phyloP scores from a whole-genome alignment of 2,113 vertebrate species.

The Rhineura floridana region DNA sequence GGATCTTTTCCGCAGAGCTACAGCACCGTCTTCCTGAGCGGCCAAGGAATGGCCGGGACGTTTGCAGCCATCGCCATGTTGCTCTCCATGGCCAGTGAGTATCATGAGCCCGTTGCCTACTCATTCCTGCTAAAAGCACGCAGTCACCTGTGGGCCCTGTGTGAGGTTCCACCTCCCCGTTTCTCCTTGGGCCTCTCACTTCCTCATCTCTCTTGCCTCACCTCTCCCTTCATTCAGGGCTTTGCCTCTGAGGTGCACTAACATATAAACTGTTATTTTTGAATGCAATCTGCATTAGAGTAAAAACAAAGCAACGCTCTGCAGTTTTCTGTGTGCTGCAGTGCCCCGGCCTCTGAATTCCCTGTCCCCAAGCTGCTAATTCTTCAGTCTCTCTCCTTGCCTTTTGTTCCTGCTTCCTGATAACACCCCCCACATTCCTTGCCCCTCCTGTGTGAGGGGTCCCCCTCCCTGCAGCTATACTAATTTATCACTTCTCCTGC shows the following conservation, averaged over 20 bases:
- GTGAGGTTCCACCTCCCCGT: neutral
- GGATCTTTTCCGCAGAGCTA: conserved; percentile 84
- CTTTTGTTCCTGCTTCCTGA: neutral
- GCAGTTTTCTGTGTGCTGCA: neutral
- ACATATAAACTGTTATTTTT: neutral
- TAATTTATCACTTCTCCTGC: neutral
- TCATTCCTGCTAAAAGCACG: too few relatives aligned
- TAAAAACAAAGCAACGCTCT: neutral
- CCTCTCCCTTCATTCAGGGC: neutral
- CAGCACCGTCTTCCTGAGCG: conserved; percentile 87
- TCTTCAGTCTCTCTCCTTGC: neutral
- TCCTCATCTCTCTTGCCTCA: neutral
- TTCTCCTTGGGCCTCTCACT: neutral
- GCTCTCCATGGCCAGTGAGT: conserved; percentile 85
- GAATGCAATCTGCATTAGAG: neutral
- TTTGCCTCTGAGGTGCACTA: neutral
- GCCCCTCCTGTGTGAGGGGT: too few relatives aligned
- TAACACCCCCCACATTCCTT: neutral
- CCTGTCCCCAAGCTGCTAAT: neutral
- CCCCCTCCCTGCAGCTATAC: neutral
- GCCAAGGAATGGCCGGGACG: conserved; percentile 87
- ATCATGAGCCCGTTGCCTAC: too few relatives aligned
- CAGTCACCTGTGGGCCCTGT: neutral
- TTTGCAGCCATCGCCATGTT: conserved; percentile 88
- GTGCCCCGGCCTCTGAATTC: too few relatives aligned